Percentiles rank a stretch among this genome's conserved stretches.
phyloP scores from a whole-genome alignment of 2,113 vertebrate genomes.

The Tyrannus savana region DNA sequence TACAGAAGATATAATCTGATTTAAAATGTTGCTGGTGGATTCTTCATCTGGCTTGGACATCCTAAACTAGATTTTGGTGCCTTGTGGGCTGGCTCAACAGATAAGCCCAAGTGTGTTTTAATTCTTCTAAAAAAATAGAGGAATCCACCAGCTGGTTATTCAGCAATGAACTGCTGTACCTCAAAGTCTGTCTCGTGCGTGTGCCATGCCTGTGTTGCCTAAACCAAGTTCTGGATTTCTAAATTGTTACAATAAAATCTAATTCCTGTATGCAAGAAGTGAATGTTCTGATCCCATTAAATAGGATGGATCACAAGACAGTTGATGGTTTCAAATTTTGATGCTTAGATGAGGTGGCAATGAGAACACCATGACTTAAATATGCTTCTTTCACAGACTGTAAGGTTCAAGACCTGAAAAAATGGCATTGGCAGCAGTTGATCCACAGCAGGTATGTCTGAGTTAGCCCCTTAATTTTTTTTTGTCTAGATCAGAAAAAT shows the following conservation, averaged over 20 bases:
- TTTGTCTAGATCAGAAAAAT: background rate
- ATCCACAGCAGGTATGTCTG: slow-evolving; percentile 68
- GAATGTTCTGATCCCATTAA: background rate
- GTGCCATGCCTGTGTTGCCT: background rate
- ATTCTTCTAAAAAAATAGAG: background rate
- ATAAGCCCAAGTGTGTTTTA: background rate
- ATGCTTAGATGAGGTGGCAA: background rate
- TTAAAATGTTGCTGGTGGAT: background rate
- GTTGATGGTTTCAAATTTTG: background rate
- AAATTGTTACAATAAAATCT: background rate
- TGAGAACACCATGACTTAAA: background rate
- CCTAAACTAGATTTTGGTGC: background rate
- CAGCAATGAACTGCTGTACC: background rate
- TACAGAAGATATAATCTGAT: background rate
- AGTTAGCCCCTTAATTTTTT: background rate
- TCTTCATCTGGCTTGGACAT: background rate
- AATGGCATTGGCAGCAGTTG: slow-evolving; percentile 70
- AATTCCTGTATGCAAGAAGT: background rate
- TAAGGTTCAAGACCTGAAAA: slow-evolving; percentile 10
- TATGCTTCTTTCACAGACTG: slow-evolving; percentile 27
- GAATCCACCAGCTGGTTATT: background rate
- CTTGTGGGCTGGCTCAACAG: background rate
- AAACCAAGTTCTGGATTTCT: background rate
- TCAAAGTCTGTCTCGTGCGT: background rate
- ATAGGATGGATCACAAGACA: background rate